Evolutionary conservation across 2,797 vertebrate species (phyloP).

Genomic region (Platyrinchus mystaceus): DNA sequence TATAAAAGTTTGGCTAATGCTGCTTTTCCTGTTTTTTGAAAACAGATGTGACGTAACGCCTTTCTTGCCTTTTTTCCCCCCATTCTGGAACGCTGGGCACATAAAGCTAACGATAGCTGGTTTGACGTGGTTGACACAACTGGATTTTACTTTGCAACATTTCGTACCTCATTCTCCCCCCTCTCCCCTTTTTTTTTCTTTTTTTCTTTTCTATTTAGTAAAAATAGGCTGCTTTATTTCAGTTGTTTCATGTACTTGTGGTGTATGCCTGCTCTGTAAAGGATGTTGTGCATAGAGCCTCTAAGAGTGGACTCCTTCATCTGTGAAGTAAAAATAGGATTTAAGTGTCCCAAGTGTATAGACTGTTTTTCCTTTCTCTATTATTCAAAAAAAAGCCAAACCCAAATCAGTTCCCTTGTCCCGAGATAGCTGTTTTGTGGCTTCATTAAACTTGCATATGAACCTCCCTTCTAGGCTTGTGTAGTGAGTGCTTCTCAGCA

Average conservation of each 20-base stretch:
- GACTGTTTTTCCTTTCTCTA: neutral
- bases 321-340: neutral
- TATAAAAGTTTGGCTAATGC: neutral
- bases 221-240: neutral
- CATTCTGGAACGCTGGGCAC: fast-evolving
- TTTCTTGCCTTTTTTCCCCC: neutral
- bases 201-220: neutral
- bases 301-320: neutral
- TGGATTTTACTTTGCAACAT: neutral
- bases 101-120: neutral
- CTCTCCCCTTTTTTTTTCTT: fast-evolving
- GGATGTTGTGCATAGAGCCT: neutral
- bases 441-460: neutral
- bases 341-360: fast-evolving
- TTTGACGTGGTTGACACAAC: neutral
- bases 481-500: neutral
- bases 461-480: neutral
- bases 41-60: neutral
- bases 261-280: neutral
- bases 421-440: neutral
- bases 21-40: neutral
- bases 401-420: neutral
- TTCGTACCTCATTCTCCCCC: neutral
- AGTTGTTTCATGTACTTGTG: neutral
- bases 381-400: fast-evolving